phyloP scores from a whole-genome alignment of 2,888 invertebrate species.

The Shargacucullia verbasci region DNA sequence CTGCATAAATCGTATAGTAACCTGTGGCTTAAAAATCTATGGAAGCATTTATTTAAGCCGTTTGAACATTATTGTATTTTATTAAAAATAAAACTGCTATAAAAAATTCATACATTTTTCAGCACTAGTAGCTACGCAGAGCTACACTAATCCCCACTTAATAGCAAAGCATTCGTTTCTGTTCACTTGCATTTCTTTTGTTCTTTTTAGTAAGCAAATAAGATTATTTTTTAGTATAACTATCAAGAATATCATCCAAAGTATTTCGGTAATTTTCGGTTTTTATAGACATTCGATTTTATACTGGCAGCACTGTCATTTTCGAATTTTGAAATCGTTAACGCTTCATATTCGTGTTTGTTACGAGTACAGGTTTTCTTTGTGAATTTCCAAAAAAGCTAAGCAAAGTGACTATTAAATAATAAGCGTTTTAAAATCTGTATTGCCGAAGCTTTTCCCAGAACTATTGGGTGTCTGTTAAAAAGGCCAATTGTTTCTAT shows the following conservation, averaged over 20 bases:
- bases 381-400: conserved; percentile 47
- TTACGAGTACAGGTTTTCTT: conserved; percentile 43
- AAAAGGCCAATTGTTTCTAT: conserved; percentile 18
- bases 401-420: conserved; percentile 16
- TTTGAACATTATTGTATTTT: too few relatives aligned
- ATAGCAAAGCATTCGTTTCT: too few relatives aligned
- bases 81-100: too few relatives aligned
- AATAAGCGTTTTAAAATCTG: conserved; percentile 6
- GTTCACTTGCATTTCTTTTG: too few relatives aligned
- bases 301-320: conserved; percentile 49
- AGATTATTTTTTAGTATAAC: background rate
- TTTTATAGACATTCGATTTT: conserved; percentile 3
- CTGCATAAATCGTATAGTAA: too few relatives aligned
- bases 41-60: too few relatives aligned
- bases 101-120: too few relatives aligned
- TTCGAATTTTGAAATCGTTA: conserved; percentile 79
- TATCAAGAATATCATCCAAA: conserved; percentile 11
- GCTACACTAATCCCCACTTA: too few relatives aligned
- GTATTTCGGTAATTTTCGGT: conserved; percentile 6
- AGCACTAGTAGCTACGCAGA: too few relatives aligned
- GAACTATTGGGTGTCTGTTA: conserved; percentile 10
- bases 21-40: too few relatives aligned
- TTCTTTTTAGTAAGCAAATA: too few relatives aligned
- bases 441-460: background rate
- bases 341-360: conserved; percentile 63